Percentiles rank a stretch among this genome's conserved stretches.
phyloP scores from a whole-genome alignment of 2,113 vertebrate genomes.

The Pluvialis apricaria region DNA sequence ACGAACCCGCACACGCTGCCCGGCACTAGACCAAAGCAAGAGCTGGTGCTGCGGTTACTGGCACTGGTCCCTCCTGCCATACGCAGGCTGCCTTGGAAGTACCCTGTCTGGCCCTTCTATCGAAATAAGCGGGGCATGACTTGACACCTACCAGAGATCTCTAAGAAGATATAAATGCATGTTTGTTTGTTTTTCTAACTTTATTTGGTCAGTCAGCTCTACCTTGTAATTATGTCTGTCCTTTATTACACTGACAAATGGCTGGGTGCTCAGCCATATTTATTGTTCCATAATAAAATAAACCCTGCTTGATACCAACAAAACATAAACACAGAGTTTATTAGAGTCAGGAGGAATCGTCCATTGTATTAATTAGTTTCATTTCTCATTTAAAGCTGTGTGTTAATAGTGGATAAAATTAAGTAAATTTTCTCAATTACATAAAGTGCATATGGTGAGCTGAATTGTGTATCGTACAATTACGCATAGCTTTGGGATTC shows the following conservation, averaged over 20 bases:
- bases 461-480: neutral
- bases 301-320: neutral
- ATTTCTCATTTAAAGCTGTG: slow-evolving; percentile 18
- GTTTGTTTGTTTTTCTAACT: neutral
- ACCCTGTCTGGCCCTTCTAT: neutral
- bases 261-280: neutral
- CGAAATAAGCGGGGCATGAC: neutral
- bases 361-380: slow-evolving; percentile 9
- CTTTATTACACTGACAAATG: slow-evolving; percentile 8
- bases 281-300: slow-evolving; percentile 13
- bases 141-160: neutral
- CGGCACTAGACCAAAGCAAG: too few species aligned
- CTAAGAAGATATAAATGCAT: neutral
- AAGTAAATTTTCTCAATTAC: slow-evolving; percentile 45
- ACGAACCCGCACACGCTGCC: too few species aligned
- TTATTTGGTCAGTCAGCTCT: neutral
- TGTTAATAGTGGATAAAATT: slow-evolving; percentile 28
- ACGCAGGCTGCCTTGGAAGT: neutral
- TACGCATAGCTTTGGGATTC: slow-evolving; percentile 25
- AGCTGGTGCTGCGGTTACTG: neutral
- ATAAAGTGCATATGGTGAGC: neutral
- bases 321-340: slow-evolving; percentile 7
- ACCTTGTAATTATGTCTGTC: neutral
- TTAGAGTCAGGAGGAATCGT: neutral
- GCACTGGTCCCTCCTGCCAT: neutral